Evolutionary conservation across 2,888 invertebrate species (phyloP).

Genomic region (Trichopoda pennipes): DNA sequence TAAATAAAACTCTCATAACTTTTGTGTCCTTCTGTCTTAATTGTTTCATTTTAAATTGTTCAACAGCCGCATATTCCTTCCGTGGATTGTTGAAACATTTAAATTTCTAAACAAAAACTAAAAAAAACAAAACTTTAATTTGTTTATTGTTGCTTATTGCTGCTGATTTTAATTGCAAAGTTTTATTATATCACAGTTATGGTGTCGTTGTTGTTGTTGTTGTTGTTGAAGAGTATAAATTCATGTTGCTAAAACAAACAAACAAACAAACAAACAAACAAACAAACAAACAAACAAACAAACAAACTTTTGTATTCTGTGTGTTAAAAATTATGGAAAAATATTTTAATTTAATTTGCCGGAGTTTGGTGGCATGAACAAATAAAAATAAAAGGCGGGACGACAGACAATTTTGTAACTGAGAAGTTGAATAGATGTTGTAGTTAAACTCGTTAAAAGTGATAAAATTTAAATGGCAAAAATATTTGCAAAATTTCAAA

Average conservation of each 20-base stretch:
- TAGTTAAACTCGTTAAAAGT: too few relatives aligned
- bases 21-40: background rate
- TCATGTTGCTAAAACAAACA: background rate
- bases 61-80: background rate
- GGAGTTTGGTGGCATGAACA: background rate
- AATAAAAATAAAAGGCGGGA: too few relatives aligned
- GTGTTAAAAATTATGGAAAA: background rate
- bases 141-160: background rate
- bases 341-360: background rate
- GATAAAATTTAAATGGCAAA: too few relatives aligned
- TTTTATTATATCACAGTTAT: background rate
- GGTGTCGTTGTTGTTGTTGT: background rate
- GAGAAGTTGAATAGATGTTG: too few relatives aligned
- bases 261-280: too few relatives aligned
- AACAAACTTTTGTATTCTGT: background rate
- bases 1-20: background rate
- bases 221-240: background rate
- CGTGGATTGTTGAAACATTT: too few relatives aligned
- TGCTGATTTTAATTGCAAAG: background rate
- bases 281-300: too few relatives aligned
- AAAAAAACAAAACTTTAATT: too few relatives aligned
- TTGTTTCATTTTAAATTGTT: background rate
- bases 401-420: too few relatives aligned
- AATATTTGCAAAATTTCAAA: too few relatives aligned
- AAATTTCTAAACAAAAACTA: background rate